Percentiles rank a stretch among this genome's conserved stretches.
phyloP scores from a whole-genome alignment of 2,888 invertebrate species.

The Luperina nickerlii region DNA sequence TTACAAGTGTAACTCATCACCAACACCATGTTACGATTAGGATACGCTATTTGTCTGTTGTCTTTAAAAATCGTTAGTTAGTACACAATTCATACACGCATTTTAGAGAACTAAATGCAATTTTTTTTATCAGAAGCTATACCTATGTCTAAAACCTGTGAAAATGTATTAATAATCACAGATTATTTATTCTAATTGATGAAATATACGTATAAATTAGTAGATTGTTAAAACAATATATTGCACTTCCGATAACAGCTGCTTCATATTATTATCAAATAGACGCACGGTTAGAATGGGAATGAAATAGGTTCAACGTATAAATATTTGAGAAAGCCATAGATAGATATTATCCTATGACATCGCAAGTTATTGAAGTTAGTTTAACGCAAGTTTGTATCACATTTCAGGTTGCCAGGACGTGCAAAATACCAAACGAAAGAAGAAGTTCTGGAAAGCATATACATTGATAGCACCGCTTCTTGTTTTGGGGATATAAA shows the following conservation, averaged over 20 bases:
- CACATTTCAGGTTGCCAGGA: constrained; percentile 85
- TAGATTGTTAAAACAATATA: not conserved
- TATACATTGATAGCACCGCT: constrained; percentile 88
- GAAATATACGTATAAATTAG: not conserved
- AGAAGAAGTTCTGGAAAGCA: constrained; percentile 88
- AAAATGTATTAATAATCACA: not conserved
- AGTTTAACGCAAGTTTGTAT: constrained; percentile 21
- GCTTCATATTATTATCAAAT: not conserved
- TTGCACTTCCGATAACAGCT: constrained; percentile 9
- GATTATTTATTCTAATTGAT: not conserved
- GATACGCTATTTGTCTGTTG: no score
- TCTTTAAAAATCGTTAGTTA: not conserved
- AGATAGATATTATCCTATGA: not conserved
- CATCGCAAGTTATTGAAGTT: not conserved
- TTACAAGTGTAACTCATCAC: not conserved
- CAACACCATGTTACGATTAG: no score
- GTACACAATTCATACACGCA: not conserved
- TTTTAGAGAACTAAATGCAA: not conserved
- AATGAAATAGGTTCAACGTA: not conserved
- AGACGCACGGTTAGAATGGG: not conserved
- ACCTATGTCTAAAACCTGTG: not conserved
- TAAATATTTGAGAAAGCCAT: not conserved
- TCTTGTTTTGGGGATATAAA: constrained; percentile 89
- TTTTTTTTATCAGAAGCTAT: not conserved
- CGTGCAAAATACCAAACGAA: constrained; percentile 88